Base-by-base conservation (phyloP, 2,113 vertebrate species). In the Poecile atricapillus region DNA sequence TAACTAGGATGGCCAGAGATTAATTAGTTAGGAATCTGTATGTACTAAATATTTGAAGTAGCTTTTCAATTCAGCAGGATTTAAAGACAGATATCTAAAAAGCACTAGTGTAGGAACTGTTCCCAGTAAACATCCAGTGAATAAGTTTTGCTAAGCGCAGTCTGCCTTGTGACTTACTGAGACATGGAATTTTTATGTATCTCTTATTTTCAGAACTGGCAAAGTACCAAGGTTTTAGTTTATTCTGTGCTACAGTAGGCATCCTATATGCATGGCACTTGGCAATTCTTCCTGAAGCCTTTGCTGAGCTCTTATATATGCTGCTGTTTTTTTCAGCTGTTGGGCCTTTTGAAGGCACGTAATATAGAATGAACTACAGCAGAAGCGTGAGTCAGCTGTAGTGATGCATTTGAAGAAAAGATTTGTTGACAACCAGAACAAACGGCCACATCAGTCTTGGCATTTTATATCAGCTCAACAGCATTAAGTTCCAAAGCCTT, bases 321-420 rank as follows among this genome's bases (percentile, higher is more conserved):
- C 43, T 62, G 41, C 47, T 94, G 80, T 17, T 56, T 94, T 89
- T 79, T 60, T 79, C 41, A 87, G 31, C 44, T 15, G 11, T 63
- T 19, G 94, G 76, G 31, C 28, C 41, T 87, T 71, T 37, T 47
- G 65, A 86, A 94, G 71, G 74, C 73, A 25, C 2, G 0, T 69
- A 77, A 65, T 84, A 41, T 5, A 75, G 64, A 15, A 71, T 59
- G 64, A 94, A 63, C 24, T 69, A 27, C 23, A 88, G 78, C 24
- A 82, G 60, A 41, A 83, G 31, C 43, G 63, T 88, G 93, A 97
- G 86, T 94, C 73, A 97, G 65, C 70, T 83, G 16, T 18, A 69
- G 44, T 64, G 73, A 76, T 88, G 52, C 70, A 95, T 94, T 96
- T 96, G 88, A 95, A 76, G 89, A 95, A 94, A 97, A 91, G 68